Evolutionary conservation across 2,113 vertebrate species (phyloP).

Genomic region (Corythoichthys intestinalis): DNA sequence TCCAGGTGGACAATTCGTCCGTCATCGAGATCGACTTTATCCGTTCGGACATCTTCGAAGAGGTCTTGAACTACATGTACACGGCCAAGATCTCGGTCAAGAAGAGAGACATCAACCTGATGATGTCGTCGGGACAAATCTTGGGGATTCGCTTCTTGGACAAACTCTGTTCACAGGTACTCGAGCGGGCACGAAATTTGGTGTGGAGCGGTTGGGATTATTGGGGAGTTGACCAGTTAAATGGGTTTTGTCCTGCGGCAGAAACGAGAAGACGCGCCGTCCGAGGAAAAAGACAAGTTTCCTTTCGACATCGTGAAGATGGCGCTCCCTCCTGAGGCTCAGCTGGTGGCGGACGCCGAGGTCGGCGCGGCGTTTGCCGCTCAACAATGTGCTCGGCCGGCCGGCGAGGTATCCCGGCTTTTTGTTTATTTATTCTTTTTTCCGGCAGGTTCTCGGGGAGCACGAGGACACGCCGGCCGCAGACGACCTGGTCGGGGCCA

Average conservation of each 20-base stretch:
- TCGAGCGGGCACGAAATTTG: not conserved
- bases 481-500: conserved; percentile 54
- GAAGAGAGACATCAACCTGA: conserved; percentile 94
- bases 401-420: no score
- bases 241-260: conserved; percentile 46
- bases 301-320: conserved; percentile 68
- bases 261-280: conserved; percentile 90
- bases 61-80: conserved; percentile 98
- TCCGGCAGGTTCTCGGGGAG: conserved; percentile 83
- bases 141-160: conserved; percentile 95
- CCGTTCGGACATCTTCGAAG: conserved; percentile 94
- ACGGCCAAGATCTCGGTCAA: conserved; percentile 94
- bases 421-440: no score
- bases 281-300: conserved; percentile 78
- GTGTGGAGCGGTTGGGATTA: not conserved
- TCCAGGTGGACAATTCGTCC: conserved; percentile 86
- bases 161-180: conserved; percentile 92
- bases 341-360: conserved; percentile 52
- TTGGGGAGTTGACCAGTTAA: no score
- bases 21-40: conserved; percentile 98
- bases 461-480: conserved; percentile 74
- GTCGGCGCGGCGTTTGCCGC: conserved; percentile 12
- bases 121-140: conserved; percentile 98
- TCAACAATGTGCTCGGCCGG: no score
- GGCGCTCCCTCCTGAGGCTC: conserved; percentile 66